A percentile compares a stretch with the other conserved stretches of the same genome.
These are phyloP conservation scores for Chrysoperla carnea DNA, from an alignment of 1,140 invertebrate species.

Conservation along the genomic window DNA sequence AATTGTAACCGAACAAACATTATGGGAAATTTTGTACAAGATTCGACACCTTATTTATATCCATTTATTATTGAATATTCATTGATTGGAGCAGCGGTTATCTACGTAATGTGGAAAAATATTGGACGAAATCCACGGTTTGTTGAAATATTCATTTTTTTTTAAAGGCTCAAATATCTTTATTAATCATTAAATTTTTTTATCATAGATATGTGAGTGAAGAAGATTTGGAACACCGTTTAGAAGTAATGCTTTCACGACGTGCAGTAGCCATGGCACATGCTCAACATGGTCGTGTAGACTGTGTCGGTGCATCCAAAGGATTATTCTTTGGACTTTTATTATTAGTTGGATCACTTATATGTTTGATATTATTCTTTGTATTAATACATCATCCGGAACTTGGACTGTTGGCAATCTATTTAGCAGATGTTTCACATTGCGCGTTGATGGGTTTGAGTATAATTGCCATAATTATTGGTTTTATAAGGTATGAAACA, in stretches of 20 bases:
- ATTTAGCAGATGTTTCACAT: slow-evolving; percentile 78
- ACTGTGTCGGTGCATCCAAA: slow-evolving; percentile 83
- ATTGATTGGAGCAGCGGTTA: slow-evolving; percentile 87
- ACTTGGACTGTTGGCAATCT: slow-evolving; percentile 66
- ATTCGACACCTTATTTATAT: slow-evolving; percentile 82
- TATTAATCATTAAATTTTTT: background rate
- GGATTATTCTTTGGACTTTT: slow-evolving; percentile 87
- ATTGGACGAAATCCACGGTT: slow-evolving; percentile 69
- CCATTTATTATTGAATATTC: slow-evolving; percentile 96
- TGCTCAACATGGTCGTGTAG: slow-evolving; percentile 60
- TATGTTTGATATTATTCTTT: slow-evolving; percentile 88
- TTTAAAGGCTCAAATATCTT: background rate
- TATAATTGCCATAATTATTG: slow-evolving; percentile 75
- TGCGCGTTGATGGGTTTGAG: slow-evolving; percentile 73
- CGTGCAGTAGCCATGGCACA: slow-evolving; percentile 67
- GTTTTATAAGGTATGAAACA: slow-evolving; percentile 56
- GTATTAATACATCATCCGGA: slow-evolving; percentile 71
- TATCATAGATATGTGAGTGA: slow-evolving; percentile 49
- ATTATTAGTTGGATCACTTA: slow-evolving; percentile 74
- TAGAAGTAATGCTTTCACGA: slow-evolving; percentile 67
- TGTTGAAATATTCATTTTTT: slow-evolving; percentile 5
- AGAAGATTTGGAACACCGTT: slow-evolving; percentile 66
- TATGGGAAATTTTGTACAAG: slow-evolving; percentile 83
- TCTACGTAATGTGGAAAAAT: slow-evolving; percentile 96
- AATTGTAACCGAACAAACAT: slow-evolving; percentile 69